phyloP scores from a whole-genome alignment of 2,113 vertebrate genomes.

The Gobiocypris rarus region DNA sequence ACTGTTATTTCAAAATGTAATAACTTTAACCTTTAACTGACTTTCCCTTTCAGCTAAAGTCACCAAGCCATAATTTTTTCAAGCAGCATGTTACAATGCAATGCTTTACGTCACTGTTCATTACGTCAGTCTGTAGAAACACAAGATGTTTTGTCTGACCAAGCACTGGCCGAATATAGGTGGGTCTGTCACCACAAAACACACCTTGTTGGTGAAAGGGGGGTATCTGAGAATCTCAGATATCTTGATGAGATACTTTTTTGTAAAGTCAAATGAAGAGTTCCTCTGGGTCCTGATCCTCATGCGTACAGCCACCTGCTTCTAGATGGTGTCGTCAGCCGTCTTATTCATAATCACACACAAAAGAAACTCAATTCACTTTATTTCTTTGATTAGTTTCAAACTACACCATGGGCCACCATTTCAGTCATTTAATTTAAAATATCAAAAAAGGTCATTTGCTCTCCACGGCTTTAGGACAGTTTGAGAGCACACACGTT shows the following conservation, averaged over 20 bases:
- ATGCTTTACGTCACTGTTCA: background rate
- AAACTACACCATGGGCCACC: background rate
- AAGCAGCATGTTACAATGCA: background rate
- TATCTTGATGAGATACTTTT: background rate
- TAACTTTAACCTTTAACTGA: background rate
- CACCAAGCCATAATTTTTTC: background rate
- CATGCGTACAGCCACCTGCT: background rate
- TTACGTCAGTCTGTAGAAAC: background rate
- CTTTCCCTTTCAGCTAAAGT: background rate
- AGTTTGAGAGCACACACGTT: background rate
- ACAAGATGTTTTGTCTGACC: background rate
- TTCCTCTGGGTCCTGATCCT: background rate
- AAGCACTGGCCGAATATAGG: background rate
- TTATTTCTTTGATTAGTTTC: background rate
- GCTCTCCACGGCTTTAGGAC: background rate
- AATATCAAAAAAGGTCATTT: background rate
- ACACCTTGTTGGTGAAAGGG: too few species aligned
- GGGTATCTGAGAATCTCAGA: background rate
- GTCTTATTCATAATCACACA: background rate
- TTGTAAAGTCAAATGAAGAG: background rate
- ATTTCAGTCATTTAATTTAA: conserved; percentile 9
- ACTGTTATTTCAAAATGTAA: too few species aligned
- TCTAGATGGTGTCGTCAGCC: background rate
- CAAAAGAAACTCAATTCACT: too few species aligned
- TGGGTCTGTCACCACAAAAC: background rate